These are phyloP conservation scores for Xylota sylvarum DNA, from an alignment of 2,888 invertebrate species.

Conservation along the genomic window DNA sequence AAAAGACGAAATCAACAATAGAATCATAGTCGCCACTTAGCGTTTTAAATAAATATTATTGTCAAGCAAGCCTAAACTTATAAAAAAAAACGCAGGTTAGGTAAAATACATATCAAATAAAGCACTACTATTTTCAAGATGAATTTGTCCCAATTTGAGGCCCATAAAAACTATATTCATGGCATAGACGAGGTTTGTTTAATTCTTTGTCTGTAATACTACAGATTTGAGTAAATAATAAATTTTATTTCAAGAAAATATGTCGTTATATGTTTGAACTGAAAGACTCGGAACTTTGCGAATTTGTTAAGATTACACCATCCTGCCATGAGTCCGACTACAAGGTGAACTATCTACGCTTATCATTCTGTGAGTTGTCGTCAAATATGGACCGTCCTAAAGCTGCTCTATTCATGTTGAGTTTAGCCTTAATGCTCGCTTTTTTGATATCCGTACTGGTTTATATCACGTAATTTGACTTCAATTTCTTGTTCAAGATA, in stretches of 20 bases:
- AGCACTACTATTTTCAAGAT: conserved; percentile 12
- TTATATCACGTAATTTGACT: conserved; percentile 29
- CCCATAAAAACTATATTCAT: conserved; percentile 61
- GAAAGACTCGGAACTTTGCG: conserved; percentile 30
- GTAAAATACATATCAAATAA: not conserved
- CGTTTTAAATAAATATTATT: not conserved
- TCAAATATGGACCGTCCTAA: conserved; percentile 13
- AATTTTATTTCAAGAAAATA: conserved; percentile 3
- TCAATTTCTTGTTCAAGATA: not conserved
- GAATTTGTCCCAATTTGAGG: conserved; percentile 51
- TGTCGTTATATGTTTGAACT: conserved; percentile 46
- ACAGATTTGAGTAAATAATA: not conserved
- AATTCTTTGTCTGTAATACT: not conserved
- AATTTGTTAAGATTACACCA: conserved; percentile 15
- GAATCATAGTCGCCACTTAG: too few relatives aligned
- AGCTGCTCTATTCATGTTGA: conserved; percentile 16
- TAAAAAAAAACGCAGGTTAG: not conserved
- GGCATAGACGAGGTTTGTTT: conserved; percentile 59
- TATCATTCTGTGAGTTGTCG: conserved; percentile 40
- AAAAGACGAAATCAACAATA: too few relatives aligned
- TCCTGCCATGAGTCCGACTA: conserved; percentile 48
- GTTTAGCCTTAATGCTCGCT: not conserved
- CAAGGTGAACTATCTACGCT: conserved; percentile 31
- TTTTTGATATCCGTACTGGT: conserved; percentile 20
- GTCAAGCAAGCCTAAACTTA: not conserved